Evolutionary conservation across 1,140 invertebrate genomes (phyloP), one percentile per base, ranked within the genome.

Genomic region (Harlomillsia oculata): DNA sequence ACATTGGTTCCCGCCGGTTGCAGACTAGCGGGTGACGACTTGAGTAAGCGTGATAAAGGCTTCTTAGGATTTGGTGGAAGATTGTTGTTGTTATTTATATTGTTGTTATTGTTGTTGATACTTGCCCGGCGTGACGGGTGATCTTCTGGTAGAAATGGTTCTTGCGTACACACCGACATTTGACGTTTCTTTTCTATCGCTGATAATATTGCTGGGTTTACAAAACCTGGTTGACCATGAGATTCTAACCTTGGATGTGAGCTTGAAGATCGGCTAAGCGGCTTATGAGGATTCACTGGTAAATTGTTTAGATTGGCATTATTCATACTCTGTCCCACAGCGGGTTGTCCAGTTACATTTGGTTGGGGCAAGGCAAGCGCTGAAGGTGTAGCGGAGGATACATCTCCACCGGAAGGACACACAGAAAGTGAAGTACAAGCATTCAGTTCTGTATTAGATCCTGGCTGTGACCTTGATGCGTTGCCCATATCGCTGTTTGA

Each of bases 321-420:
- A 53, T 81, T 82, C 13, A 79, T 72, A 18, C 71, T 71, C 64
- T 79, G 82, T 64, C 74, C 72, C 1, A 70, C 74, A 57, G n/a
- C n/a, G n/a, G n/a, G n/a, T n/a, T n/a, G n/a, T n/a, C n/a, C n/a
- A n/a, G n/a, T n/a, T n/a, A n/a, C n/a, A n/a, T n/a, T n/a, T n/a
- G n/a, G n/a, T n/a, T n/a, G n/a, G n/a, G n/a, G n/a, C n/a, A n/a
- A n/a, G n/a, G n/a, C n/a, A n/a, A n/a, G n/a, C n/a, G n/a, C n/a
- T n/a, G n/a, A n/a, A n/a, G n/a, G n/a, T n/a, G n/a, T n/a, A n/a
- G n/a, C n/a, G n/a, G n/a, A n/a, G n/a, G n/a, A n/a, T n/a, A n/a
- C n/a, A n/a, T n/a, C n/a, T n/a, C n/a, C n/a, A n/a, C n/a, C n/a
- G n/a, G n/a, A n/a, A n/a, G n/a, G n/a, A n/a, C n/a, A n/a, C n/a